These are phyloP conservation scores for Lytechinus variegatus DNA, from an alignment of 35 echinoderm and acorn worm species.

Conservation along the genomic window DNA sequence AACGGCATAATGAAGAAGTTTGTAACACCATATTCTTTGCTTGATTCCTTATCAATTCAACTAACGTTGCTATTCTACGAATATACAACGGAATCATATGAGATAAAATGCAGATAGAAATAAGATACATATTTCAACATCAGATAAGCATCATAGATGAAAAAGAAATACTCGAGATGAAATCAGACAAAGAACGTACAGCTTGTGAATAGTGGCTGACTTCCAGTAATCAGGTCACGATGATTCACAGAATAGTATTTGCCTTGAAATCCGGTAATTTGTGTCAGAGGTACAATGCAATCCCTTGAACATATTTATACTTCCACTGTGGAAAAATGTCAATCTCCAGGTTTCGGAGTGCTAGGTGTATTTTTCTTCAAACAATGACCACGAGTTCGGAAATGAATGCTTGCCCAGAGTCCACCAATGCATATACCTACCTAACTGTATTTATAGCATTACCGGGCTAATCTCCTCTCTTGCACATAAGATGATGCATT, in stretches of 20 bases:
- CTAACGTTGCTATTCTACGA: too few relatives aligned
- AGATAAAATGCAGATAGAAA: too few relatives aligned
- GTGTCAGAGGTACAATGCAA: background rate
- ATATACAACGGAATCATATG: too few relatives aligned
- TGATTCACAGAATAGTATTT: background rate
- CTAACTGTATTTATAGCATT: background rate
- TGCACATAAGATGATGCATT: background rate
- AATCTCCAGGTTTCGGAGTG: background rate
- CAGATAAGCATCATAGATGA: too few relatives aligned
- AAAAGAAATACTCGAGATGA: too few relatives aligned
- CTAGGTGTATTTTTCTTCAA: slow-evolving; percentile 19
- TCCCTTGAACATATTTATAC: background rate
- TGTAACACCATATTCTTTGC: too few relatives aligned
- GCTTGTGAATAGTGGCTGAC: too few relatives aligned
- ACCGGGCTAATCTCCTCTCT: background rate
- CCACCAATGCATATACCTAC: background rate
- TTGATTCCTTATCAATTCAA: too few relatives aligned
- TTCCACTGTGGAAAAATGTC: background rate
- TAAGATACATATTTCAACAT: too few relatives aligned
- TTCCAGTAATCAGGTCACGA: background rate
- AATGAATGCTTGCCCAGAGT: background rate
- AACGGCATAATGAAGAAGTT: too few relatives aligned
- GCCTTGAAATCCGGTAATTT: background rate
- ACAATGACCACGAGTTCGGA: background rate
- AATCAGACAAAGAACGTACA: too few relatives aligned